Base-by-base conservation (phyloP, 2,113 vertebrate genomes). In the Dicrurus megarhynchus region DNA sequence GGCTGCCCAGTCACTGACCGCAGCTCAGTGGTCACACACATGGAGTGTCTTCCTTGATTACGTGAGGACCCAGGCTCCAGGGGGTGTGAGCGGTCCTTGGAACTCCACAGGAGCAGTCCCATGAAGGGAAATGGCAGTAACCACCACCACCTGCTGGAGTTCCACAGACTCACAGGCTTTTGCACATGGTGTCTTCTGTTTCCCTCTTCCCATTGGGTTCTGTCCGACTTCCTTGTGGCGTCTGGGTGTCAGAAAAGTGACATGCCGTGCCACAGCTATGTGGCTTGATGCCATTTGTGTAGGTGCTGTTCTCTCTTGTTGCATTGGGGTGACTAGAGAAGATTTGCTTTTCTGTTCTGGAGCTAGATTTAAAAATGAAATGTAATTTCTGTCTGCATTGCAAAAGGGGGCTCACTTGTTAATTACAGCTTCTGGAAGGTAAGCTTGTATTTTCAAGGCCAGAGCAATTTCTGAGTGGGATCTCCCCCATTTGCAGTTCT, bases 61-160 rank as follows among this genome's bases (percentile, higher is more conserved):
- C 0, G 0, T 8, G 49, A 50, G 26, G 44, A 52, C 16, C 32
- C 15, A 9, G 27, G 23, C 49, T 87, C n/a, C 47, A 61, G 11
- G 30, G 24, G 21, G 18, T n/a, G 5, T 9, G 28, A 44, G 23
- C 1, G 1, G 32, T 46, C 44, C 59, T 73, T 77, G 59, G 44
- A 81, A 60, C 28, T 27, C n/a, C 33, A 52, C 11, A 47, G 92
- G 39, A 44, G 56, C 8, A 20, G 22, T 68, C 18, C 49, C 44
- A 4, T 22, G 46, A 64, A 55, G 27, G 39, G 24, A 84, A 55
- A 81, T 5, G 59, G 19, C 57, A 90, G 59, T 21, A 41, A 59
- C 30, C 79, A 68, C 56, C 68, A 90, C 35, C 42, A 39, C 6
- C 68, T 59, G 37, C 71, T 79, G 63, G 44, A 68, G 37, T 47